These are phyloP conservation scores for Latrodectus elegans DNA, from an alignment of 2,888 invertebrate species.

Conservation along the genomic window DNA sequence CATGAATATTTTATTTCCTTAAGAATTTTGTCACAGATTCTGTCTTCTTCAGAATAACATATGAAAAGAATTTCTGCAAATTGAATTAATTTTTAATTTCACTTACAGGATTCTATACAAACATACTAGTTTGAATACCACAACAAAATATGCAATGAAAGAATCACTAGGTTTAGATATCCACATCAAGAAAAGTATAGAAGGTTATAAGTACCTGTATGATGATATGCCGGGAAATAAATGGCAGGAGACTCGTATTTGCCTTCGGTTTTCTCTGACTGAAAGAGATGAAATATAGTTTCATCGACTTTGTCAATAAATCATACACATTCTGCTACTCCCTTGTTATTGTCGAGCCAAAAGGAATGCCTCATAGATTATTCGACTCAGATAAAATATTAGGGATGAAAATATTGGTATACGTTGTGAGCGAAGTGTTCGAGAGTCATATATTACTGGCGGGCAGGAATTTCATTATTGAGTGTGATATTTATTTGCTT, in stretches of 20 bases:
- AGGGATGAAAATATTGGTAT: conserved; percentile 46
- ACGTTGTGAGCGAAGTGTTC: conserved; percentile 4
- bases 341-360: conserved; percentile 32
- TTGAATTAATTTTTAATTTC: no score
- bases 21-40: no score
- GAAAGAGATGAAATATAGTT: conserved; percentile 59
- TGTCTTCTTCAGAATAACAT: no score
- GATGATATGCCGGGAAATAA: conserved; percentile 67
- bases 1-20: no score
- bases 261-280: conserved; percentile 64
- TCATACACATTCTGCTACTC: conserved; percentile 26
- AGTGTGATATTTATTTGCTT: conserved; percentile 29
- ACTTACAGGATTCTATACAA: no score
- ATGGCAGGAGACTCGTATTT: conserved; percentile 62
- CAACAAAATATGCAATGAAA: no score
- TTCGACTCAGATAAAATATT: conserved; percentile 42
- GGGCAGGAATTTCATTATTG: not conserved
- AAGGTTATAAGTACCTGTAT: conserved; percentile 44
- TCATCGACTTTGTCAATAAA: conserved; percentile 50
- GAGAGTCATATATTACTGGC: conserved; percentile 24
- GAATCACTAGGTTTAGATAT: no score
- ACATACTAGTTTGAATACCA: no score
- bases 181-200: not conserved
- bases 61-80: no score
- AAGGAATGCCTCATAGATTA: conserved; percentile 34